Evolutionary conservation across 1,140 invertebrate genomes (phyloP).

Genomic region (Eumaeus atala): DNA sequence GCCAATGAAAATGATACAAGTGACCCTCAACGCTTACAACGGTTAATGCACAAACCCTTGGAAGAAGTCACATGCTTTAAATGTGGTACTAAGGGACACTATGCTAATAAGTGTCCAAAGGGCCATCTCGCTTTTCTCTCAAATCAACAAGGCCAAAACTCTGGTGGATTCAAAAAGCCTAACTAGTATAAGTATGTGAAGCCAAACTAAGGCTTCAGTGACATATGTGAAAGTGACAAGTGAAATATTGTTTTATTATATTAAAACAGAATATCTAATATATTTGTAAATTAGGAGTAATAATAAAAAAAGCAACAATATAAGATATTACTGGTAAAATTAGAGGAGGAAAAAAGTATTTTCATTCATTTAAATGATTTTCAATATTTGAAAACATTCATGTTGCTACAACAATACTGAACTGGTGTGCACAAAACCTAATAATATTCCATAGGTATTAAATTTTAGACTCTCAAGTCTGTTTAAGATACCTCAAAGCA

Average conservation of each 20-base stretch:
- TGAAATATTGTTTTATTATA: conserved; percentile 8
- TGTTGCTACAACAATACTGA: too few species aligned
- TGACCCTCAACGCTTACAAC: conserved; percentile 37
- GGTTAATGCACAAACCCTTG: conserved; percentile 80
- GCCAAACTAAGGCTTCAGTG: conserved; percentile 34
- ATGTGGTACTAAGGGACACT: conserved; percentile 99
- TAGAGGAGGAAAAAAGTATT: too few species aligned
- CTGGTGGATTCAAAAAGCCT: conserved; percentile 47
- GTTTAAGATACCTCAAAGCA: too few species aligned
- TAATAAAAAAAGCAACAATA: not conserved
- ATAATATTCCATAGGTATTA: too few species aligned
- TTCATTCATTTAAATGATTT: too few species aligned
- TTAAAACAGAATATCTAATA: not conserved
- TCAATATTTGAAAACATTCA: too few species aligned
- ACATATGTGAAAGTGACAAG: conserved; percentile 12
- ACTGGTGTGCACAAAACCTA: too few species aligned
- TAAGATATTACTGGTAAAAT: not conserved
- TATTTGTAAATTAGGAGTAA: not conserved
- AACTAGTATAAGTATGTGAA: conserved; percentile 58
- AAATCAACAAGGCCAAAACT: conserved; percentile 53
- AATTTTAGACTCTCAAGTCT: too few species aligned
- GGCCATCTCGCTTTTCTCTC: conserved; percentile 96
- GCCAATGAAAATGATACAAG: conserved; percentile 37
- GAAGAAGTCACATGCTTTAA: conserved; percentile 98
- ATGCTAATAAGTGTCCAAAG: conserved; percentile 99